Evolutionary conservation across 2,113 vertebrate species (phyloP).

Genomic region (Gambusia holbrooki): DNA sequence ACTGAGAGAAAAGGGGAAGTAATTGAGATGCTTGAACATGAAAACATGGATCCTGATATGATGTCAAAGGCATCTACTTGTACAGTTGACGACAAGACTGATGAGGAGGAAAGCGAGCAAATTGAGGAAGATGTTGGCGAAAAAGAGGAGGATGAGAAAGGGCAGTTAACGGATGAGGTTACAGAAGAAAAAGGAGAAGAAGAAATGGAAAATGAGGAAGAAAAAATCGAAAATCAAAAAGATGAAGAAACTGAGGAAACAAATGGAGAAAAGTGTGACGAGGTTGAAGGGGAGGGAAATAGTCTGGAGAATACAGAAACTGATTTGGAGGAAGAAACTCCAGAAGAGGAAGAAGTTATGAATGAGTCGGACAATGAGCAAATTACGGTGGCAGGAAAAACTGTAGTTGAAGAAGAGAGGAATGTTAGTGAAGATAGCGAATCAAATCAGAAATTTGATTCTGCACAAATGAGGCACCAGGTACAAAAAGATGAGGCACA

Average conservation of each 20-base stretch:
- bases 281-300: conserved; percentile 8
- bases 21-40: background rate
- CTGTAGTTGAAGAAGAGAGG: conserved; percentile 14
- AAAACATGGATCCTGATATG: background rate
- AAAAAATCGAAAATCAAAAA: conserved; percentile 1
- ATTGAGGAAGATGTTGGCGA: conserved; percentile 1
- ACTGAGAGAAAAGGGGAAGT: background rate
- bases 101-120: background rate
- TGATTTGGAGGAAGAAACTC: conserved; percentile 11
- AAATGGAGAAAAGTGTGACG: conserved; percentile 17
- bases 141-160: background rate
- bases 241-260: background rate
- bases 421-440: conserved; percentile 19
- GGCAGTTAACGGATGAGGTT: background rate
- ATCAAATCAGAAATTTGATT: background rate
- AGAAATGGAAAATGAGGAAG: background rate
- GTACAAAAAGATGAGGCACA: background rate
- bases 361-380: conserved; percentile 14
- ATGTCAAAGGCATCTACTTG: background rate
- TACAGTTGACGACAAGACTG: background rate
- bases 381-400: conserved; percentile 14
- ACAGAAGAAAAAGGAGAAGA: conserved; percentile 1
- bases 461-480: too few relatives aligned
- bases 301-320: background rate
- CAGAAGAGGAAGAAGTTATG: conserved; percentile 2